Evolutionary conservation across 2,797 vertebrate genomes (phyloP).

Genomic region (Oreortyx pictus): DNA sequence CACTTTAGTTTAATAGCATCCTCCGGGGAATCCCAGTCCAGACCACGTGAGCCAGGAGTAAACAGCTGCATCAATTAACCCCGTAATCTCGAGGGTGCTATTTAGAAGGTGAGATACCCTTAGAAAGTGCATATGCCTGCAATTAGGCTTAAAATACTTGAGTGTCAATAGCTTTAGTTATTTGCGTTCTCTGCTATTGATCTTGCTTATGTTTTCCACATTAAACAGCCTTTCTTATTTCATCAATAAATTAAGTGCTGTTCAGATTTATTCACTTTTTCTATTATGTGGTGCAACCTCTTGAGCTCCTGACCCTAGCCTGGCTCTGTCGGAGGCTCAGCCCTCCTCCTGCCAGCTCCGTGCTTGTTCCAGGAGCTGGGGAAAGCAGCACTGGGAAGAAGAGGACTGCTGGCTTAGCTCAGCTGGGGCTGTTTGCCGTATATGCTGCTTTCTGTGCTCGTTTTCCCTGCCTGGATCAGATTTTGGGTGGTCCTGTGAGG

Average conservation of each 20-base stretch:
- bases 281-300: neutral
- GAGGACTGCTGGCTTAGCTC: neutral
- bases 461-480: neutral
- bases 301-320: neutral
- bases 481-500: neutral
- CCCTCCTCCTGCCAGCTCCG: neutral
- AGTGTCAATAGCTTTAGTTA: constrained; percentile 84
- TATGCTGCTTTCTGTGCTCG: rapidly evolving
- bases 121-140: constrained; percentile 88
- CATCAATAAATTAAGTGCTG: constrained; percentile 72
- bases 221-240: constrained; percentile 66
- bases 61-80: constrained; percentile 96
- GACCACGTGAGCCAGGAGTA: constrained; percentile 88
- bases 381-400: neutral
- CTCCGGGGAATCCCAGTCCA: constrained; percentile 86
- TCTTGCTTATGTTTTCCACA: constrained; percentile 75
- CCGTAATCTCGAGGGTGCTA: constrained; percentile 85
- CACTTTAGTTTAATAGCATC: constrained; percentile 89
- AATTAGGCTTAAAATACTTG: constrained; percentile 85
- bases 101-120: constrained; percentile 90
- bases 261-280: constrained; percentile 75
- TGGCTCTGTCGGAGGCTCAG: neutral
- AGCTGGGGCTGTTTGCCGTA: neutral
- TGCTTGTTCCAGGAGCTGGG: constrained; percentile 27
- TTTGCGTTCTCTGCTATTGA: constrained; percentile 81